phyloP scores from a whole-genome alignment of 2,113 vertebrate species.

The Phyllopteryx taeniolatus region DNA sequence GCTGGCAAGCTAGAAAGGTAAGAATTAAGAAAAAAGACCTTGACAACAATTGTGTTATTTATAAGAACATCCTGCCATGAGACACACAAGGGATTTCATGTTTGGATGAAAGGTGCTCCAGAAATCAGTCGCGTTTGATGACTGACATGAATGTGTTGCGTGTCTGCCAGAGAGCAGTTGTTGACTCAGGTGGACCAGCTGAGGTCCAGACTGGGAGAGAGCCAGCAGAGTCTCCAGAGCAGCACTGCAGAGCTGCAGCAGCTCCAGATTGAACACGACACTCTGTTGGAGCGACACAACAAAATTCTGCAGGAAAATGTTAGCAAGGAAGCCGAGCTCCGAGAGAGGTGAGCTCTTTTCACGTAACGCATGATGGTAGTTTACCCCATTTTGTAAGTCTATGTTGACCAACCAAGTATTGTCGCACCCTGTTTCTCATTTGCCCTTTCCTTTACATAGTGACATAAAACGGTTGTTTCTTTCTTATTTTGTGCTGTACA shows the following conservation, averaged over 20 bases:
- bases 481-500: too few species aligned
- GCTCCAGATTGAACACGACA: slow-evolving; percentile 86
- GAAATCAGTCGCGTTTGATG: not conserved
- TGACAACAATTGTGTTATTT: not conserved
- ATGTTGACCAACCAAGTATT: not conserved
- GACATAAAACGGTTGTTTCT: too few species aligned
- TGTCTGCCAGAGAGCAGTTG: slow-evolving; percentile 79
- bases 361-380: not conserved
- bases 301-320: slow-evolving; percentile 92
- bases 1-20: slow-evolving; percentile 86
- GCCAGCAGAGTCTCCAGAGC: slow-evolving; percentile 82
- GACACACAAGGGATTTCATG: not conserved
- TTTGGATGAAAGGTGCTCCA: not conserved
- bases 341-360: slow-evolving; percentile 81
- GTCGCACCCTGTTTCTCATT: too few species aligned
- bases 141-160: not conserved
- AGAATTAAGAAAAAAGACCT: not conserved
- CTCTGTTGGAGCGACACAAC: slow-evolving; percentile 91
- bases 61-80: not conserved
- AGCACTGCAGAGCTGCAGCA: slow-evolving; percentile 80
- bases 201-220: slow-evolving; percentile 83
- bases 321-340: slow-evolving; percentile 89
- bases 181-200: slow-evolving; percentile 83
- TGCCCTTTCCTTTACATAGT: too few species aligned
- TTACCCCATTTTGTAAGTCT: not conserved